These are phyloP conservation scores for Tychaedon coryphoeus DNA, from an alignment of 2,113 vertebrate genomes.

Conservation along the genomic window DNA sequence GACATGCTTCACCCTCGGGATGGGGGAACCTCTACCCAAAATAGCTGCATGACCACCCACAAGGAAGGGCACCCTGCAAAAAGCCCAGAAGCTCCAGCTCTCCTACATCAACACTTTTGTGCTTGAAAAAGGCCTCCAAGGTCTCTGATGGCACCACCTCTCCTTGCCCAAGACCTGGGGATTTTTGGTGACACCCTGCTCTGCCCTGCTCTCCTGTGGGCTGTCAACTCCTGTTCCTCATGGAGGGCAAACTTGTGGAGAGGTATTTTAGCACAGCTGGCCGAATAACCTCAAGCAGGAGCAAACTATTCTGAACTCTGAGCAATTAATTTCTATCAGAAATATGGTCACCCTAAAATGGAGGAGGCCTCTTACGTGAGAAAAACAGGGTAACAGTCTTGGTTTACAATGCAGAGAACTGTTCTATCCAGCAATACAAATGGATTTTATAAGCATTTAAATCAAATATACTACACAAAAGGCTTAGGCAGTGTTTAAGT, in stretches of 20 bases:
- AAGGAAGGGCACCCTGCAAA: not conserved
- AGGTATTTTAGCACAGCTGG: not conserved
- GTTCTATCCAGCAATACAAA: not conserved
- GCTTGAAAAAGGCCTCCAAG: not conserved
- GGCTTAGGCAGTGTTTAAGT: not conserved
- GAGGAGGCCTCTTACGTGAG: not conserved
- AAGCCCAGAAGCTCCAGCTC: not conserved
- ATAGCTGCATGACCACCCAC: not conserved
- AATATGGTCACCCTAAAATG: not conserved
- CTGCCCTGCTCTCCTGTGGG: not conserved
- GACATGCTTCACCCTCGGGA: not conserved
- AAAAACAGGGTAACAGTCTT: not conserved
- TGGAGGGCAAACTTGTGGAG: not conserved
- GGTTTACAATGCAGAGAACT: not conserved
- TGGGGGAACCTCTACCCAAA: not conserved
- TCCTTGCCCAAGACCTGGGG: accelerated
- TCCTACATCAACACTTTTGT: not conserved
- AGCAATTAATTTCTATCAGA: not conserved
- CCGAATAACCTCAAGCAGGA: not conserved
- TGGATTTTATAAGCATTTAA: not conserved
- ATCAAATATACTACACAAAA: not conserved
- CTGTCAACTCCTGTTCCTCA: not conserved
- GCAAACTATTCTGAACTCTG: not conserved
- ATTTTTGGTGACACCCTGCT: not conserved
- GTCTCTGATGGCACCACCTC: not conserved